phyloP scores from a whole-genome alignment of 1,140 invertebrate species.

The Drosophila serrata region DNA sequence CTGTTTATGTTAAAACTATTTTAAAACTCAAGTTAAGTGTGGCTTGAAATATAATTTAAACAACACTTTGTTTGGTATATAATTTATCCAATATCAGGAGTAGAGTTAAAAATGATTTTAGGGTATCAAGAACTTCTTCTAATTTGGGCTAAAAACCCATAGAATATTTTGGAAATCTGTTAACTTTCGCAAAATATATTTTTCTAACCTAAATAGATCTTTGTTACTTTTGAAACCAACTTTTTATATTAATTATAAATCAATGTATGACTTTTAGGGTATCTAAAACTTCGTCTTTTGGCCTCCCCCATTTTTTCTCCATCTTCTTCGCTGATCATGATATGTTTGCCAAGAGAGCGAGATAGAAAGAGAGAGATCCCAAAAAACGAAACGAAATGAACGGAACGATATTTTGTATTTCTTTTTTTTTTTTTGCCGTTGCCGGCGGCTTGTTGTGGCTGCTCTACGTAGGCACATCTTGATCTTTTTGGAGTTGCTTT shows the following conservation, averaged over 20 bases:
- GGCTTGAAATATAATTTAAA: not conserved
- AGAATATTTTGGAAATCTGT: not conserved
- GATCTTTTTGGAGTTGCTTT: slow-evolving; percentile 54
- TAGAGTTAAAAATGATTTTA: not conserved
- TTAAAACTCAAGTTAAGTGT: too few species aligned
- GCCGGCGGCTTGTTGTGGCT: slow-evolving; percentile 58
- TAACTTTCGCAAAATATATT: not conserved
- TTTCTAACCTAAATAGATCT: fast-evolving
- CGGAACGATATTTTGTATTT: too few species aligned
- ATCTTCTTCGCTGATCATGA: slow-evolving; percentile 66
- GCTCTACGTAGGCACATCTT: slow-evolving; percentile 79
- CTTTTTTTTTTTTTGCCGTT: slow-evolving; percentile 46
- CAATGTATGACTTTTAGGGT: not conserved
- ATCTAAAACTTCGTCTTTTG: not conserved
- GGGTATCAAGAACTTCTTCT: not conserved
- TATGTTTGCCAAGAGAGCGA: slow-evolving; percentile 63
- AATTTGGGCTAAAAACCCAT: not conserved
- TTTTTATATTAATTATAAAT: not conserved
- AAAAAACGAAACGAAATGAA: slow-evolving; percentile 56
- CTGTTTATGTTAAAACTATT: too few species aligned
- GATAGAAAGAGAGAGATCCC: slow-evolving; percentile 50
- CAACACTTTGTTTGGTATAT: not conserved
- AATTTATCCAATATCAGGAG: not conserved
- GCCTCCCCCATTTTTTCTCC: not conserved
- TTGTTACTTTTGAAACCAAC: not conserved